Evolutionary conservation across 92 coral and sea anemone genomes (phyloP).

Genomic region (Parazoanthus darwini): DNA sequence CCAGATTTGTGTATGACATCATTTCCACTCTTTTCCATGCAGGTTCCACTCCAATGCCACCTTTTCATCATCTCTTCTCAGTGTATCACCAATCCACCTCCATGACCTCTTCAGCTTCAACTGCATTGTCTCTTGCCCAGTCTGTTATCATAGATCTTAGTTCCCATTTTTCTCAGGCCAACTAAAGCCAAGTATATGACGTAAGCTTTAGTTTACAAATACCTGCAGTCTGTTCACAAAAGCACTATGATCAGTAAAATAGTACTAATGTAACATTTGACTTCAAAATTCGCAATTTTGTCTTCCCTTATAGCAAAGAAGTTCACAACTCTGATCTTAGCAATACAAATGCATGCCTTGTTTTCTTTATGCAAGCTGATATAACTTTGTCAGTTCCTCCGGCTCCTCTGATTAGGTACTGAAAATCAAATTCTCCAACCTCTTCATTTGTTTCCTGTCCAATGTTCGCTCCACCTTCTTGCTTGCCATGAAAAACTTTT

Average conservation of each 20-base stretch:
- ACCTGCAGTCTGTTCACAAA: neutral
- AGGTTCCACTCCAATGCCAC: neutral
- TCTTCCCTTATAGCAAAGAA: neutral
- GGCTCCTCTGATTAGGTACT: slow-evolving; percentile 23
- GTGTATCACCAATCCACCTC: neutral
- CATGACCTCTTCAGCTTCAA: neutral
- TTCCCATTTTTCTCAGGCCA: neutral
- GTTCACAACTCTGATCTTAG: neutral
- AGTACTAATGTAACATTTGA: neutral
- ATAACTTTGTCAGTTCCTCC: neutral
- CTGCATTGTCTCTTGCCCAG: neutral
- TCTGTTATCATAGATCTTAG: neutral
- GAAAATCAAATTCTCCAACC: neutral
- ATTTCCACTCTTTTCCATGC: neutral
- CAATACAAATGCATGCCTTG: neutral
- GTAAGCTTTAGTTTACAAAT: neutral
- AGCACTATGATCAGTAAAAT: neutral
- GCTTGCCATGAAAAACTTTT: slow-evolving; percentile 13
- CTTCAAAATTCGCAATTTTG: neutral
- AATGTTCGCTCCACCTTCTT: slow-evolving; percentile 7
- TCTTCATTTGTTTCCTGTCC: slow-evolving; percentile 6
- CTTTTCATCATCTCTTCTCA: neutral
- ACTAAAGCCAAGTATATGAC: no score
- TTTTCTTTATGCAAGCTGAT: neutral
- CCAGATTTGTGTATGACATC: no score